Conservation (phyloP, 2,113 vertebrate species). For the Mesembrinibis cayennensis region DNA sequence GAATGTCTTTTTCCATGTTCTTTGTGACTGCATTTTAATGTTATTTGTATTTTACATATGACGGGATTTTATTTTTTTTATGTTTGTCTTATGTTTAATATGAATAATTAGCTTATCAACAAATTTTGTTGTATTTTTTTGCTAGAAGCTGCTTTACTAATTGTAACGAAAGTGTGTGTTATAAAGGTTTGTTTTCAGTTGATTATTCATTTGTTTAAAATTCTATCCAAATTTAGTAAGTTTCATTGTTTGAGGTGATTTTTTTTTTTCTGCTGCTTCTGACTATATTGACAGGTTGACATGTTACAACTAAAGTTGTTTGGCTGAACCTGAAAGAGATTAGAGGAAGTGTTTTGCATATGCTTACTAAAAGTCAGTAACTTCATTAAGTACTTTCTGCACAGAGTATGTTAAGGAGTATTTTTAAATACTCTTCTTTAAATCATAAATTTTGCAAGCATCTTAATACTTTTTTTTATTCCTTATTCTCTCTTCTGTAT, state of each 20-base stretch:
- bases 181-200: background rate
- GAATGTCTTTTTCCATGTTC: background rate
- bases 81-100: background rate
- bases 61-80: background rate
- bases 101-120: background rate
- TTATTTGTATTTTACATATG: background rate
- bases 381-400: background rate
- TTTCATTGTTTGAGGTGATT: background rate
- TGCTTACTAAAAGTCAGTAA: background rate
- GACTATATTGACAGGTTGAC: background rate
- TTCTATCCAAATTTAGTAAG: background rate
- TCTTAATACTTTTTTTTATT: background rate
- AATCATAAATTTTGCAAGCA: background rate
- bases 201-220: background rate
- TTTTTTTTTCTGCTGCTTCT: background rate
- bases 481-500: background rate
- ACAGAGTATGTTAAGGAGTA: background rate
- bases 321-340: background rate
- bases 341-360: background rate
- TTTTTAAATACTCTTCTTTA: background rate
- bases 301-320: background rate
- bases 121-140: background rate
- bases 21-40: background rate
- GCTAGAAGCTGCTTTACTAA: background rate
- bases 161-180: background rate